A percentile compares a stretch with the other conserved stretches of the same genome.
These are phyloP conservation scores for Brachynemurus nebulosus DNA, from an alignment of 2,888 invertebrate genomes.

Conservation along the genomic window DNA sequence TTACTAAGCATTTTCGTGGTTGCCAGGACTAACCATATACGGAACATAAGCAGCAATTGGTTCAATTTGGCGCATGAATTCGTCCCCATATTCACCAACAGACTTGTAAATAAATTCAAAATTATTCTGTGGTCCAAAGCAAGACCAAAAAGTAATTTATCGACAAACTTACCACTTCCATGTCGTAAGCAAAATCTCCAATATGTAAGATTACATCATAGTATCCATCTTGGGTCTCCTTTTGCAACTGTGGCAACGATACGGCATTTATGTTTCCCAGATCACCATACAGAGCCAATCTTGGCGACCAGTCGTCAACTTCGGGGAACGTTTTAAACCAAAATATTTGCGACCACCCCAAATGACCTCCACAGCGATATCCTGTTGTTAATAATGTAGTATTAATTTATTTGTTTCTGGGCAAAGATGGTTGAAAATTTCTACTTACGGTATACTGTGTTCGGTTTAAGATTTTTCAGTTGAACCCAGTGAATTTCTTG, in stretches of 20 bases:
- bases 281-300: conserved; percentile 72
- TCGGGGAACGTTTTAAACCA: conserved; percentile 51
- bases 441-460: conserved; percentile 40
- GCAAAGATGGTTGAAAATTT: neutral
- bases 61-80: conserved; percentile 76
- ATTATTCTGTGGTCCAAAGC: too few species aligned
- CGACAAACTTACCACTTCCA: conserved; percentile 39
- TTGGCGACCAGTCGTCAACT: conserved; percentile 54
- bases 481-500: conserved; percentile 60
- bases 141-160: neutral
- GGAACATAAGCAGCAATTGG: conserved; percentile 70
- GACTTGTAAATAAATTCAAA: too few species aligned
- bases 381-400: too few species aligned
- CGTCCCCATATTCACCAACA: conserved; percentile 63
- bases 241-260: conserved; percentile 60
- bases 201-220: conserved; percentile 74
- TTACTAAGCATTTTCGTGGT: conserved; percentile 66
- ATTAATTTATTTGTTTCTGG: too few species aligned
- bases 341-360: conserved; percentile 63
- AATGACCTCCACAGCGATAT: conserved; percentile 56
- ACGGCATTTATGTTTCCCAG: conserved; percentile 72
- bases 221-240: conserved; percentile 54
- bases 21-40: conserved; percentile 73
- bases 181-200: conserved; percentile 81
- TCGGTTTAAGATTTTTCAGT: conserved; percentile 38